These are phyloP conservation scores for Acanthurus lineatus DNA, from an alignment of 2,797 vertebrate genomes.

Conservation along the genomic window DNA sequence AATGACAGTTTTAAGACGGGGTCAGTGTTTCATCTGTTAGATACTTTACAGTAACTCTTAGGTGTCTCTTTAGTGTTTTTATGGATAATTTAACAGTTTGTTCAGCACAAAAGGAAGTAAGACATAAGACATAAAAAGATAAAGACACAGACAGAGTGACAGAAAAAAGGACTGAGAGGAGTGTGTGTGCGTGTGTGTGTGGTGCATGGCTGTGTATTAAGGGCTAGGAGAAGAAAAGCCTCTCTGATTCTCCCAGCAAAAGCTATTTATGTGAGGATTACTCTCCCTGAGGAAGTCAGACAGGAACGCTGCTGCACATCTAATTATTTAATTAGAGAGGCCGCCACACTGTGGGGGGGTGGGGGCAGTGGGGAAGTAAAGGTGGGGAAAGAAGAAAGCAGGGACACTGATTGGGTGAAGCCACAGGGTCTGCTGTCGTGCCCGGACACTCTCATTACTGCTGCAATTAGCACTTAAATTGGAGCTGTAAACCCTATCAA, in stretches of 20 bases:
- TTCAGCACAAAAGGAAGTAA: slow-evolving; percentile 25
- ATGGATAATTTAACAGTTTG: slow-evolving; percentile 42
- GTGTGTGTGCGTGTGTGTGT: slow-evolving; percentile 22
- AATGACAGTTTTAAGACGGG: neutral
- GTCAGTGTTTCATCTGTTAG: neutral
- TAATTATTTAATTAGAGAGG: slow-evolving; percentile 99
- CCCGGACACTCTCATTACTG: slow-evolving; percentile 97
- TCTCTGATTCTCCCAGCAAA: slow-evolving; percentile 86
- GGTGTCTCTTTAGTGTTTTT: slow-evolving; percentile 28
- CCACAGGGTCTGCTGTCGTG: slow-evolving; percentile 89
- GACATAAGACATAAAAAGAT: slow-evolving; percentile 17
- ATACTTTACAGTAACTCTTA: neutral
- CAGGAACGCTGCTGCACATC: slow-evolving; percentile 95
- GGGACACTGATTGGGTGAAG: slow-evolving; percentile 93
- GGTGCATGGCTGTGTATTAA: slow-evolving; percentile 11
- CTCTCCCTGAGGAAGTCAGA: slow-evolving; percentile 95
- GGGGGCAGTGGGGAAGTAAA: slow-evolving; percentile 45
- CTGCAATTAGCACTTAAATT: slow-evolving; percentile 99
- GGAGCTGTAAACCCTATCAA: slow-evolving; percentile 96
- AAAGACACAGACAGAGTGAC: slow-evolving; percentile 9
- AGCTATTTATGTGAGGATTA: slow-evolving; percentile 99
- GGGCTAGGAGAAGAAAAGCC: slow-evolving; percentile 51
- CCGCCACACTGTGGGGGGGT: slow-evolving; percentile 90
- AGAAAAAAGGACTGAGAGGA: neutral
- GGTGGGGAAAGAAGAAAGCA: slow-evolving; percentile 51